Evolutionary conservation across 1,140 invertebrate genomes (phyloP), one percentile per base, ranked within the genome.

Genomic region (Geopemphigus sp.): DNA sequence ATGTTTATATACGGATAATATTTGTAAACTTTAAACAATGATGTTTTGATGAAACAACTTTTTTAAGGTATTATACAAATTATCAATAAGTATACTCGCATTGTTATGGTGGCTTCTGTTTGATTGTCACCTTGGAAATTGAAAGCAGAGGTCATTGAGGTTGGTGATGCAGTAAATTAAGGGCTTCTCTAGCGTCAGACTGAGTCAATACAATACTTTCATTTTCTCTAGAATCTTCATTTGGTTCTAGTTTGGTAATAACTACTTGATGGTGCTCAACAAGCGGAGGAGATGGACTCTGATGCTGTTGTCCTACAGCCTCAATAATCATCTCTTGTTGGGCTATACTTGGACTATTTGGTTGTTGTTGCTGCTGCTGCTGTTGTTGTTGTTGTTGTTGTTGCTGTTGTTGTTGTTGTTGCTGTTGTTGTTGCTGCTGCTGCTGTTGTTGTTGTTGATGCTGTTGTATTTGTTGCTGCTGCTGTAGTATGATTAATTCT

Each of bases 401-500:
- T 6, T 81, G 73, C 32, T 81, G 78, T 15, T 81, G 78, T 19
- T 80, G 80, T 4, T 83, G 83, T 61, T 82, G 82, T 53, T 82
- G 82, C 15, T 82, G 81, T 26, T 80, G 70, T 10, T 80, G 47
- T 54, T n/a, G n/a, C n/a, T n/a, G n/a, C n/a, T n/a, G n/a, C n/a
- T n/a, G n/a, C n/a, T n/a, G 73, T 12, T 80, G 70, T 6, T 83
- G 82, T 11, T 81, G 81, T 32, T 83, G 82, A 11, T 81, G 73
- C 32, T 81, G 78, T 15, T 81, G 78, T 19, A 81, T 81, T 4
- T 83, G 83, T 61, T 82, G 82, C 59, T 82, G 82, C 15, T 82
- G 81, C 24, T 80, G 70, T 10, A 81, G 47, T 54, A 81, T 59
- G 11, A 81, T 68, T 39, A 73, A 47, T 29, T 82, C 80, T 53